These are phyloP conservation scores for Dicerorhinus sumatrensis DNA, from an alignment of 2,113 vertebrate genomes.

Conservation along the genomic window DNA sequence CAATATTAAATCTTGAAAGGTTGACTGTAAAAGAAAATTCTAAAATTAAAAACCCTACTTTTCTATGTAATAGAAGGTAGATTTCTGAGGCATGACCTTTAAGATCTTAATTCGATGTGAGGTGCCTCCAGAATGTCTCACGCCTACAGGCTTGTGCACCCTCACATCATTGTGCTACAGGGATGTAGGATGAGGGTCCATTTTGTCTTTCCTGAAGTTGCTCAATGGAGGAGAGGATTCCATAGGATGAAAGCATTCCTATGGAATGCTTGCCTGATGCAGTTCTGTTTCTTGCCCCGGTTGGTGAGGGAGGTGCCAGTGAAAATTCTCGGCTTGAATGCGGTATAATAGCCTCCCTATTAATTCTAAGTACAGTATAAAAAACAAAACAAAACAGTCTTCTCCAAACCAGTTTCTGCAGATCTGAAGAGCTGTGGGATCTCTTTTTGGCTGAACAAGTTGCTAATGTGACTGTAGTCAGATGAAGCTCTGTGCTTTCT, in stretches of 20 bases:
- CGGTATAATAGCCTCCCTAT: neutral
- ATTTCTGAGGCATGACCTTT: neutral
- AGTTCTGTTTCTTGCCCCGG: neutral
- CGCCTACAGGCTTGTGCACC: neutral
- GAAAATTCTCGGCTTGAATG: neutral
- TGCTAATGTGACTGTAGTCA: neutral
- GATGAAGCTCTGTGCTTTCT: neutral
- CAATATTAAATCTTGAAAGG: neutral
- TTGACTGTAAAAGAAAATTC: neutral
- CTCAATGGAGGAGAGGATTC: neutral
- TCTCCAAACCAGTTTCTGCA: neutral
- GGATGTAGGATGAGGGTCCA: neutral
- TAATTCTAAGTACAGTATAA: neutral
- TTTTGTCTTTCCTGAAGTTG: neutral
- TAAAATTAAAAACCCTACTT: neutral
- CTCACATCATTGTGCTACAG: neutral
- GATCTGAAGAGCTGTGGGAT: neutral
- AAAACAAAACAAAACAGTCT: neutral
- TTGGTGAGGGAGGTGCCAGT: neutral
- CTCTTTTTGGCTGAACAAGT: neutral
- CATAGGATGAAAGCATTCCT: too few species aligned
- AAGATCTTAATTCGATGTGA: neutral
- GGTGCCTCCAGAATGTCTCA: neutral
- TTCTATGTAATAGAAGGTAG: neutral
- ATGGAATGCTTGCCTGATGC: neutral